phyloP scores from a whole-genome alignment of 2,888 invertebrate genomes.

The Pheosia tremula region DNA sequence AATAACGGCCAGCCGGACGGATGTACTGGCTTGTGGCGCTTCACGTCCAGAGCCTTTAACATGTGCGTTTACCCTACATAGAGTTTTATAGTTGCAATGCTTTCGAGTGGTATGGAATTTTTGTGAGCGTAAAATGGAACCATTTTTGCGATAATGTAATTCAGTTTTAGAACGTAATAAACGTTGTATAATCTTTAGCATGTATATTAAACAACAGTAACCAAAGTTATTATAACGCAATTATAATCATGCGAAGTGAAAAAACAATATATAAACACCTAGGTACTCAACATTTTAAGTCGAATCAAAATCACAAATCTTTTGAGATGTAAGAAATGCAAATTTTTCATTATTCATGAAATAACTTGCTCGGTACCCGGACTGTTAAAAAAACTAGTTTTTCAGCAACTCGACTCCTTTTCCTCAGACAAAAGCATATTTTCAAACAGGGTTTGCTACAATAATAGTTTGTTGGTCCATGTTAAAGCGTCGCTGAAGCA shows the following conservation, averaged over 20 bases:
- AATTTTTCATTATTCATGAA: conserved; percentile 2
- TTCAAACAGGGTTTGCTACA: conserved; percentile 30
- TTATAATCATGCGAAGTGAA: too few relatives aligned
- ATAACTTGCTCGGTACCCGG: not conserved
- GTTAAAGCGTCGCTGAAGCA: conserved; percentile 12
- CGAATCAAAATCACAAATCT: not conserved
- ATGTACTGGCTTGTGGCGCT: conserved; percentile 20
- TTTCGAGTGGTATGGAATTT: conserved; percentile 11
- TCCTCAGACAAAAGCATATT: conserved; percentile 34
- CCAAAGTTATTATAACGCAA: too few relatives aligned
- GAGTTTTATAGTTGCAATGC: conserved; percentile 12
- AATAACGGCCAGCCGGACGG: conserved; percentile 33
- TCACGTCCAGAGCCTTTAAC: conserved; percentile 13
- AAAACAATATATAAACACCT: too few relatives aligned
- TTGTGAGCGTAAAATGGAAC: not conserved
- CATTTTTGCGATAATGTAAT: not conserved
- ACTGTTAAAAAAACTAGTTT: not conserved
- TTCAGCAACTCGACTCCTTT: conserved; percentile 16
- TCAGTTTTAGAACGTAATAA: not conserved
- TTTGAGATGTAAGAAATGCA: not conserved
- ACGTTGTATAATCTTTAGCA: not conserved
- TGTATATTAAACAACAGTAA: too few relatives aligned
- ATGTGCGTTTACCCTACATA: conserved; percentile 21
- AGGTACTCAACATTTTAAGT: not conserved
- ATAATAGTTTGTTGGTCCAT: conserved; percentile 36